These are phyloP conservation scores for Glandiceps talaboti DNA, from an alignment of 53 echinoderm and acorn worm genomes.

Conservation along the genomic window DNA sequence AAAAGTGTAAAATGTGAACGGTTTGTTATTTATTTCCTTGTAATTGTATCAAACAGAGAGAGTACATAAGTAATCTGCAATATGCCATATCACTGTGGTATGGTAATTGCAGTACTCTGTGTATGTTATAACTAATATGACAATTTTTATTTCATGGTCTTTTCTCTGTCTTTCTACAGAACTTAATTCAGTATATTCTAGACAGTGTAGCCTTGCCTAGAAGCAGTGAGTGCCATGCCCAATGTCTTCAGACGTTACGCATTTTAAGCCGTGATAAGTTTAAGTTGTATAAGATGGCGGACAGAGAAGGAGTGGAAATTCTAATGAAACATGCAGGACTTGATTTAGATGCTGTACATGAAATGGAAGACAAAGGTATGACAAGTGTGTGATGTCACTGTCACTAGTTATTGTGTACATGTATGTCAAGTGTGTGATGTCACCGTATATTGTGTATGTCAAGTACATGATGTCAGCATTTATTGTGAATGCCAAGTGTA, in stretches of 20 bases:
- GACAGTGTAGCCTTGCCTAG: conserved; percentile 28
- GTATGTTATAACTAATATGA: too few relatives aligned
- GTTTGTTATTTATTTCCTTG: too few relatives aligned
- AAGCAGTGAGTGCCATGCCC: conserved; percentile 55
- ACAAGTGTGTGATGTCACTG: not conserved
- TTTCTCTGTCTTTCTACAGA: conserved; percentile 30
- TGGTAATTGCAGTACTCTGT: too few relatives aligned
- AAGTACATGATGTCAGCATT: too few relatives aligned
- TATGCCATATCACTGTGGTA: too few relatives aligned
- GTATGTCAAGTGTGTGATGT: too few relatives aligned
- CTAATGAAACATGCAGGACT: conserved; percentile 68
- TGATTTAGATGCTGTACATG: conserved; percentile 8
- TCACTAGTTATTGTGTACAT: too few relatives aligned
- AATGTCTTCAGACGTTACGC: conserved; percentile 72
- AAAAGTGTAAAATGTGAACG: too few relatives aligned
- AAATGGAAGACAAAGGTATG: not conserved
- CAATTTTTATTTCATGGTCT: not conserved
- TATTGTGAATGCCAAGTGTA: too few relatives aligned
- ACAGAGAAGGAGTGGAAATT: conserved; percentile 46
- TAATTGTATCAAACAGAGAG: too few relatives aligned
- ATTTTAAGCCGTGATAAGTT: conserved; percentile 79
- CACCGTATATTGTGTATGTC: too few relatives aligned
- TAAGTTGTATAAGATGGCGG: conserved; percentile 51
- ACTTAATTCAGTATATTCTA: conserved; percentile 58
- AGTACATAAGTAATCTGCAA: too few relatives aligned